Conservation (phyloP, 2,113 vertebrate genomes). For the Phylloscopus trochilus region DNA sequence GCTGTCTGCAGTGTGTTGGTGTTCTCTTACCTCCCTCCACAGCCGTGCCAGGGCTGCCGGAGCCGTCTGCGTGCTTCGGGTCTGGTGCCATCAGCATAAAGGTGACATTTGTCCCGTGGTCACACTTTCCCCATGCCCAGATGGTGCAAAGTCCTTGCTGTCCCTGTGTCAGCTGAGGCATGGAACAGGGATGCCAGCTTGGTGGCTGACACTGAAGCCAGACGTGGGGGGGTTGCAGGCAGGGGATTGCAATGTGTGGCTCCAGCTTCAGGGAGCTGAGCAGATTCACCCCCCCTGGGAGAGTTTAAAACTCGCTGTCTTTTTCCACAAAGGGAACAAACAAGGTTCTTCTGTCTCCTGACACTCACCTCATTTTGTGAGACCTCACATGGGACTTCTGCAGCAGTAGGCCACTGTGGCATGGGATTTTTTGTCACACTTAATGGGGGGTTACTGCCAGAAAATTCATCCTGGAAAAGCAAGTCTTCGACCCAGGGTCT, state of each 20-base stretch:
- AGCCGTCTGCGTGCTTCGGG: rapidly evolving
- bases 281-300: not conserved
- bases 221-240: not conserved
- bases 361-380: not conserved
- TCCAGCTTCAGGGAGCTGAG: not conserved
- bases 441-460: not conserved
- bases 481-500: not conserved
- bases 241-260: not conserved
- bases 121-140: not conserved
- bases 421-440: not conserved
- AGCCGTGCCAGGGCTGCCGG: rapidly evolving
- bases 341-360: not conserved
- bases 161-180: conserved; percentile 21
- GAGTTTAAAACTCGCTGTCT: not conserved
- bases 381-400: not conserved
- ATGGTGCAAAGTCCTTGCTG: conserved; percentile 5
- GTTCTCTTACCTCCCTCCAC: not conserved
- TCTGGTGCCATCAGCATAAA: not conserved
- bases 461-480: not conserved
- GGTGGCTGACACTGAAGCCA: rapidly evolving
- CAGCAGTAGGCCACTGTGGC: not conserved
- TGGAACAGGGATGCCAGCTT: not conserved
- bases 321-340: not conserved
- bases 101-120: conserved; percentile 8
- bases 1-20: rapidly evolving